Evolutionary conservation across 2,113 vertebrate genomes (phyloP), one percentile per base, ranked within the genome.

Genomic region (Dryoscopus gambensis): DNA sequence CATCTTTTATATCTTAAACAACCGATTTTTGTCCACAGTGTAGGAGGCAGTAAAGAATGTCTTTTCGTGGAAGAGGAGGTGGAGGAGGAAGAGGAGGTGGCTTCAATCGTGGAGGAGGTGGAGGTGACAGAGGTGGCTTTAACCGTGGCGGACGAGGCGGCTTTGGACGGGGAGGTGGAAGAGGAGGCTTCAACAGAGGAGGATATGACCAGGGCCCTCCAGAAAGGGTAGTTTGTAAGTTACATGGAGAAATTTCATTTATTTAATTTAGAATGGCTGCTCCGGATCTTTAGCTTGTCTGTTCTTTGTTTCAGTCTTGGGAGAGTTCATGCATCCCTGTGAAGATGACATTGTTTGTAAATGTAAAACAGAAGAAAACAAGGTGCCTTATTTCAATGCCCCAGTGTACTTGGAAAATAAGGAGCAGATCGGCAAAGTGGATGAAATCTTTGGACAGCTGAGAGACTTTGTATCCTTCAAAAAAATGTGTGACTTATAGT

Each of bases 381-480:
- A 99, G 90, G 99, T 99, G 82, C 99, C 99, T 70, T 99, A 99
- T 94, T 99, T 99, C 97, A 99, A 99, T 4, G 99, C 99, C 27
- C 99, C 99, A 0, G 99, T 99, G 46, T 99, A 99, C 85, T 96
- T 99, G 98, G 99, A 99, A 94, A 99, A 99, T 97, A 99, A 99
- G 95, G 99, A 99, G 77, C 99, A 99, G 94, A 99, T 99, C 22
- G 99, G 99, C 27, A 99, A 99, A 97, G 99, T 99, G 93, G 99
- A 99, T 87, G 99, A 99, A 97, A 99, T 99, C 96, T 99, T 99
- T 11, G 99, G 99, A 24, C 99, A 99, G 90, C 98, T 99, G 42
- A 98, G 99, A 70, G 99, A 99, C 86, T 99, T 99, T 98, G 99
- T 99, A 99, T 99, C 99, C 98, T 99, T 99, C 88, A 11, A 42